Conservation (phyloP, 2,888 invertebrate species). For the Noctua janthe region DNA sequence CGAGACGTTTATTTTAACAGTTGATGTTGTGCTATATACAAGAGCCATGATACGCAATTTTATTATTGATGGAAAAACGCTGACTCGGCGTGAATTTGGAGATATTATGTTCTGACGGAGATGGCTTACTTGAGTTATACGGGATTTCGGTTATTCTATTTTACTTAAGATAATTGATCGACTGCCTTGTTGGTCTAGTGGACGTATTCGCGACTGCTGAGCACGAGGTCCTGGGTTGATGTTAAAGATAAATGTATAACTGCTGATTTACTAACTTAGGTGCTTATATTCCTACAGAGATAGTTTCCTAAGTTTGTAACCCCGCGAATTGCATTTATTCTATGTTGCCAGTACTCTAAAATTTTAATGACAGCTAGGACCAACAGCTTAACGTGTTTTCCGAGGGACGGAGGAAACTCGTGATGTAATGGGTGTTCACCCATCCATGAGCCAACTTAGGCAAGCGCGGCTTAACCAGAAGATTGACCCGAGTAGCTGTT, state of each 20-base stretch:
- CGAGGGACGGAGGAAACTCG: too few species aligned
- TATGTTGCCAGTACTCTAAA: too few species aligned
- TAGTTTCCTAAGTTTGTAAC: too few species aligned
- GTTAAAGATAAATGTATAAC: too few species aligned
- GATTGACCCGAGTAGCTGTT: background rate
- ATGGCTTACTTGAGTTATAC: slow-evolving; percentile 1
- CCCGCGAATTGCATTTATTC: too few species aligned
- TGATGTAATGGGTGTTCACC: too few species aligned
- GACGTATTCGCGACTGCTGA: too few species aligned
- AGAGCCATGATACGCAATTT: slow-evolving; percentile 24
- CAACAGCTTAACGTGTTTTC: background rate
- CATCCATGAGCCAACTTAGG: too few species aligned
- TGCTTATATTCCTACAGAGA: too few species aligned
- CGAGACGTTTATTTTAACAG: slow-evolving; percentile 23
- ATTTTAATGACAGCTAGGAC: background rate
- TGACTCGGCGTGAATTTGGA: slow-evolving; percentile 21
- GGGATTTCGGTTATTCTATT: background rate
- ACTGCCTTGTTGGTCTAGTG: too few species aligned
- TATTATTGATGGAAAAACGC: slow-evolving; percentile 43
- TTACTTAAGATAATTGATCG: background rate
- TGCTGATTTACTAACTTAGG: too few species aligned
- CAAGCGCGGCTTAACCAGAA: background rate
- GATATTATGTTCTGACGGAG: slow-evolving; percentile 3
- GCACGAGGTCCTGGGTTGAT: too few species aligned
- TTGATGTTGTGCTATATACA: slow-evolving; percentile 11